Base-by-base conservation (phyloP, 2,888 invertebrate species). In the Volucella zonaria region DNA sequence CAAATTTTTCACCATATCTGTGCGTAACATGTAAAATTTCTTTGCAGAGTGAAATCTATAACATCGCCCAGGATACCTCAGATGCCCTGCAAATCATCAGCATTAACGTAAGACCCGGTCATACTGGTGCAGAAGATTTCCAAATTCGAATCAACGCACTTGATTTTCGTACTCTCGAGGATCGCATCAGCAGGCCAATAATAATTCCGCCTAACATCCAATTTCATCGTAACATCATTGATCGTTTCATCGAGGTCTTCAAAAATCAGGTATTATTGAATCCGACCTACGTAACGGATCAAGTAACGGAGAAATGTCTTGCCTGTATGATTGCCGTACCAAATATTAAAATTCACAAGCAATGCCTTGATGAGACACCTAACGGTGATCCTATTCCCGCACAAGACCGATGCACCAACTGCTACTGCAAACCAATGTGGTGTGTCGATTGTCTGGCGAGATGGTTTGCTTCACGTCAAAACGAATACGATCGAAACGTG, bases 401-500 rank as follows among this genome's bases (percentile, higher is more conserved):
- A 18, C 92, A 90, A 40, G 88, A 90, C 40, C 92, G 92, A 77
- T 92, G 91, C 67, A 89, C 89, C 12, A 91, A 92, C 81, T 96
- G 96, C 89, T 95, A 94, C 89, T 96, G 96, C 90, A 94, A 96
- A 68, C 97, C 97, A 31, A 95, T 97, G 94, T 98, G 98, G 97
- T 98, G 98, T 92, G 92, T 94, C 23, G 94, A 95, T 87, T 98
- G 97, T 91, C 94, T 97, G 93, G 96, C 95, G 0, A 95, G 95
- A 89, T 97, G 97, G 97, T 97, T 97, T 93, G 97, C 96, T 12
- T 95, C 96, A 59, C 94, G 96, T 52, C 97, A 97, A 91, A 93
- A 95, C 88, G 94, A 94, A 86, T 92, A 94, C 40, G 93, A 94
- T 82, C 95, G 95, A 8, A 94, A 95, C 87, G 93, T 93, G 12